phyloP scores from a whole-genome alignment of 2,888 invertebrate genomes.

The Xestia rhomboidea region DNA sequence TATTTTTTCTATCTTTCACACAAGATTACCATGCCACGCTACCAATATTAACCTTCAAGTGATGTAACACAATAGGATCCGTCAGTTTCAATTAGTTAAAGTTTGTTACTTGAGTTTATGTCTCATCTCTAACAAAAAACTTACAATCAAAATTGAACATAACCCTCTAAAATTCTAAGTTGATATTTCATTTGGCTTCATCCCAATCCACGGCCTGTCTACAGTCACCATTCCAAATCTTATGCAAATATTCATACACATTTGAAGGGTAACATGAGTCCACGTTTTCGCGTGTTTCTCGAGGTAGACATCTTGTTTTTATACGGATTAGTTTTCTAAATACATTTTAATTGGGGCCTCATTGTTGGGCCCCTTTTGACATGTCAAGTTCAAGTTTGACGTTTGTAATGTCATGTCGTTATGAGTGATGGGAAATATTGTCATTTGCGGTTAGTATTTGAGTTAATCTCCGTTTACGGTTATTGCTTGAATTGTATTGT shows the following conservation, averaged over 20 bases:
- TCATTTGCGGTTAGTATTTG: slow-evolving; percentile 68
- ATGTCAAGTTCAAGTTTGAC: slow-evolving; percentile 71
- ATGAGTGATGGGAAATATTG: slow-evolving; percentile 75
- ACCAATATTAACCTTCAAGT: slow-evolving; percentile 72
- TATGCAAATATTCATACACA: slow-evolving; percentile 64
- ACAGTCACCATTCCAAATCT: slow-evolving; percentile 46
- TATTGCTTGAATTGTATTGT: slow-evolving; percentile 53
- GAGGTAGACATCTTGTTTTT: slow-evolving; percentile 64
- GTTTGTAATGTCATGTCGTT: slow-evolving; percentile 69
- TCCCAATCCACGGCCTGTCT: slow-evolving; percentile 6
- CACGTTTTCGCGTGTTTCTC: slow-evolving; percentile 51
- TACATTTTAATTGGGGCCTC: slow-evolving; percentile 84
- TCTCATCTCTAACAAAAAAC: slow-evolving; percentile 16
- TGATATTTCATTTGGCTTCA: slow-evolving; percentile 16
- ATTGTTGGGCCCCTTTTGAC: slow-evolving; percentile 65
- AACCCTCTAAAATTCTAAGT: not conserved
- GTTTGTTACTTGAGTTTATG: slow-evolving; percentile 71
- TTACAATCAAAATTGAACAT: slow-evolving; percentile 20
- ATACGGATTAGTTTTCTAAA: slow-evolving; percentile 81
- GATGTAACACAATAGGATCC: slow-evolving; percentile 74
- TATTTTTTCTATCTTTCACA: slow-evolving; percentile 71
- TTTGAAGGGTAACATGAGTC: slow-evolving; percentile 58
- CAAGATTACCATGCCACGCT: slow-evolving; percentile 64
- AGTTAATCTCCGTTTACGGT: slow-evolving; percentile 64
- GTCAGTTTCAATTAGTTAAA: slow-evolving; percentile 79